Evolutionary conservation across 1,140 invertebrate genomes (phyloP).

Genomic region (Trichogramma pretiosum): DNA sequence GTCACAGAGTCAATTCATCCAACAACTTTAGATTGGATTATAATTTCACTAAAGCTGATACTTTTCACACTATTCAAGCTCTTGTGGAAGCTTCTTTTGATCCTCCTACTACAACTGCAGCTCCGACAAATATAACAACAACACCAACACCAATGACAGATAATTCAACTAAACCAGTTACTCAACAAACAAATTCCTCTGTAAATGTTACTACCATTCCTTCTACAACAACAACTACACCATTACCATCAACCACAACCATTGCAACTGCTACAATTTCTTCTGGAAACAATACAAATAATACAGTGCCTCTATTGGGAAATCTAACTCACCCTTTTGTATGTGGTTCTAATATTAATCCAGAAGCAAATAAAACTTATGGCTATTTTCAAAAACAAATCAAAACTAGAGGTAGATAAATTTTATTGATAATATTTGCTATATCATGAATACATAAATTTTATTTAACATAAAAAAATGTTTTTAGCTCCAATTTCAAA

Average conservation of each 20-base stretch:
- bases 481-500: slow-evolving; percentile 58
- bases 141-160: slow-evolving; percentile 33
- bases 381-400: slow-evolving; percentile 61
- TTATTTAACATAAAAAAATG: slow-evolving; percentile 19
- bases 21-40: slow-evolving; percentile 51
- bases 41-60: slow-evolving; percentile 54
- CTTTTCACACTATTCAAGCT: slow-evolving; percentile 57
- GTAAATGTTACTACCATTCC: slow-evolving; percentile 20
- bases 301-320: slow-evolving; percentile 23
- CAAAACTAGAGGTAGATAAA: slow-evolving; percentile 51
- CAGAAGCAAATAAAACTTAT: slow-evolving; percentile 58
- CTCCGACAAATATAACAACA: slow-evolving; percentile 42
- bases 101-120: slow-evolving; percentile 52
- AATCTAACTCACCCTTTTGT: slow-evolving; percentile 29
- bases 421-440: slow-evolving; percentile 1
- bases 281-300: slow-evolving; percentile 19
- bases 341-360: slow-evolving; percentile 44
- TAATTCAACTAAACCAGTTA: slow-evolving; percentile 26
- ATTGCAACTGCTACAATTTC: slow-evolving; percentile 20
- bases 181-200: slow-evolving; percentile 20
- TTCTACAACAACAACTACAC: slow-evolving; percentile 21
- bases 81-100: slow-evolving; percentile 60
- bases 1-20: slow-evolving; percentile 58
- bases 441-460: slow-evolving; percentile 14
- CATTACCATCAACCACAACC: slow-evolving; percentile 14